phyloP scores from a whole-genome alignment of 2,797 vertebrate species.

The Gobionotothen gibberifrons region DNA sequence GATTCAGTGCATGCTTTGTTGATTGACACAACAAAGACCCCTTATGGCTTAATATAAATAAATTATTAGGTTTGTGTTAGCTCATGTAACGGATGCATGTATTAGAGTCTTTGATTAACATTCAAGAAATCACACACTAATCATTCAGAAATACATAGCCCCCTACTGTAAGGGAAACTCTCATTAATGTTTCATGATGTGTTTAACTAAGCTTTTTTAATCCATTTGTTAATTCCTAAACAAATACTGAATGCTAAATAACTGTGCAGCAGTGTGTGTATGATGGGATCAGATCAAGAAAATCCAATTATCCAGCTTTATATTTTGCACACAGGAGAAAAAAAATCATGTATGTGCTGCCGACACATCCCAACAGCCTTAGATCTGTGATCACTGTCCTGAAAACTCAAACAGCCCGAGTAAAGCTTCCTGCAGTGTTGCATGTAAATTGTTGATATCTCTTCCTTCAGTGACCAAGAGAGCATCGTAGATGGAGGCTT shows the following conservation, averaged over 20 bases:
- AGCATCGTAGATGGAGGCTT: background rate
- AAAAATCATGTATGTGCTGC: conserved; percentile 1
- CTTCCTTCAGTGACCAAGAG: background rate
- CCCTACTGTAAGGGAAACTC: background rate
- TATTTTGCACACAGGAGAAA: background rate
- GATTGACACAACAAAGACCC: background rate
- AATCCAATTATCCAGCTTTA: conserved; percentile 23
- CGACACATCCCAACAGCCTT: background rate
- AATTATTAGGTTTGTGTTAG: background rate
- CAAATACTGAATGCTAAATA: background rate
- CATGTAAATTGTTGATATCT: background rate
- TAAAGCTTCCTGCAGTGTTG: background rate
- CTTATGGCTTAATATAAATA: background rate
- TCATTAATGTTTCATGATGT: background rate
- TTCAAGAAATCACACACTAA: background rate
- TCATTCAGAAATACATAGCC: background rate
- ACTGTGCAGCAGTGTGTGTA: background rate
- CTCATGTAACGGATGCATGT: background rate
- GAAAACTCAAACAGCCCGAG: background rate
- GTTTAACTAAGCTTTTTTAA: background rate
- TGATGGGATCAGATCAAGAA: background rate
- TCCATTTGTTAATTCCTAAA: background rate
- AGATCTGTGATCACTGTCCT: background rate
- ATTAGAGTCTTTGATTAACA: background rate
- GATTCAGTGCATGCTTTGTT: background rate